Base-by-base conservation (phyloP, 2,888 invertebrate species). In the Ormia ochracea region DNA sequence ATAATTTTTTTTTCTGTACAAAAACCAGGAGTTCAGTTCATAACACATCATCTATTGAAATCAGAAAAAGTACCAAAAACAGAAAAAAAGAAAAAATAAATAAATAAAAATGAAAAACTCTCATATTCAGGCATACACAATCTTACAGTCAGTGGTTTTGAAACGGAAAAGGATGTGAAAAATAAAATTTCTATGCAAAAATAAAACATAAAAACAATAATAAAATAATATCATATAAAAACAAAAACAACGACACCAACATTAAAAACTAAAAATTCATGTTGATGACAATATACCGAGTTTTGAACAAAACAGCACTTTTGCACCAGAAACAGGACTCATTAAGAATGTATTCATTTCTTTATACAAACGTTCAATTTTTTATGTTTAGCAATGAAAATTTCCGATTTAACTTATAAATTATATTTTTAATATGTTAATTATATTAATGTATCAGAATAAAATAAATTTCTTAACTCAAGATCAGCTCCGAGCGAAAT, bases 151-250 rank as follows among this genome's bases (percentile, higher is more conserved):
- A 63, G 65, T 74, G 63, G 76, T 73, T 76, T 76, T 76, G 61
- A 73, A 80, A 76, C 76, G 80, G 80, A 80, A 80, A 80, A 80
- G 76, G 72, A 80, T 80, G 72, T 76, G 45, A 72, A 80, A 80
- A 72, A 45, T 76, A 70, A 69, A 69, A 69, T n/a, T 70, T 69
- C 56, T 70, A 61, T 70, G 59, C 31, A 52, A 52, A 72, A 72
- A 54, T 56, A 33, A 14, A 43, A 61, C 61, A 12, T 41, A 52
- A 50, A 45, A 69, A 65, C 4, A 14, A 52, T 48, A 48, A 48
- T 23, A 58, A 56, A 78, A 78, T 45, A 48, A 45, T 58, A 33
- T 36, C 23, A 48, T n/a, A 58, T 17, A 50, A 52, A 41, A 50
- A n/a, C n/a, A 36, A 41, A 59, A 65, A 41, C 69, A 69, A 61